A percentile compares a stretch with the other conserved stretches of the same genome.
Conservation (phyloP, 2,797 vertebrate genomes). For the Heteromormyrus szaboi region DNA sequence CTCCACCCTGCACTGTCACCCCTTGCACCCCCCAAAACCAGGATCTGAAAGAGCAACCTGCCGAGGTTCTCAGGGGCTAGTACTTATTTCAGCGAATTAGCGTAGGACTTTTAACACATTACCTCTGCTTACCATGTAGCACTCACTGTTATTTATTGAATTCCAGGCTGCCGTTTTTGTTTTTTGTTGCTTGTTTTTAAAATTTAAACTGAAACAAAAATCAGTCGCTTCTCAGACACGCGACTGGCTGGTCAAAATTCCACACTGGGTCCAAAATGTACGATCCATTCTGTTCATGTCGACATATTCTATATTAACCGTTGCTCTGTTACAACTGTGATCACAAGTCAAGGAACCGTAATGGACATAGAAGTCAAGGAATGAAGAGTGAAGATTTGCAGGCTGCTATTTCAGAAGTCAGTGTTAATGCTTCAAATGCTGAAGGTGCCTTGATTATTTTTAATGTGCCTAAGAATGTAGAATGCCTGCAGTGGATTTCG, state of each 20-base stretch:
- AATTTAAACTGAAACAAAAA: slow-evolving; percentile 28
- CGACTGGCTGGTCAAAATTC: slow-evolving; percentile 40
- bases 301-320: slow-evolving; percentile 59
- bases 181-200: slow-evolving; percentile 38
- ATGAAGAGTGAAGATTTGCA: slow-evolving; percentile 49
- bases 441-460: slow-evolving; percentile 73
- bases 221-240: slow-evolving; percentile 33
- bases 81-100: slow-evolving; percentile 64
- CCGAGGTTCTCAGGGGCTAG: slow-evolving; percentile 80
- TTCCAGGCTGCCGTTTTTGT: slow-evolving; percentile 39
- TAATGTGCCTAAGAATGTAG: slow-evolving; percentile 66
- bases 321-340: slow-evolving; percentile 52
- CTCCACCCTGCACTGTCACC: not conserved
- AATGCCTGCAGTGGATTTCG: slow-evolving; percentile 28
- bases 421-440: slow-evolving; percentile 66
- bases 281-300: slow-evolving; percentile 43
- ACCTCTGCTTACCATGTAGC: slow-evolving; percentile 61
- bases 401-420: slow-evolving; percentile 55
- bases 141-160: slow-evolving; percentile 58
- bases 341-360: slow-evolving; percentile 44
- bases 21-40: slow-evolving; percentile 48
- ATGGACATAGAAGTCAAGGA: slow-evolving; percentile 40
- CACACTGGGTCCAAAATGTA: slow-evolving; percentile 48
- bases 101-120: slow-evolving; percentile 62
- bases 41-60: slow-evolving; percentile 60